phyloP scores from a whole-genome alignment of 2,113 vertebrate species.

The Psilopsiagon aurifrons region DNA sequence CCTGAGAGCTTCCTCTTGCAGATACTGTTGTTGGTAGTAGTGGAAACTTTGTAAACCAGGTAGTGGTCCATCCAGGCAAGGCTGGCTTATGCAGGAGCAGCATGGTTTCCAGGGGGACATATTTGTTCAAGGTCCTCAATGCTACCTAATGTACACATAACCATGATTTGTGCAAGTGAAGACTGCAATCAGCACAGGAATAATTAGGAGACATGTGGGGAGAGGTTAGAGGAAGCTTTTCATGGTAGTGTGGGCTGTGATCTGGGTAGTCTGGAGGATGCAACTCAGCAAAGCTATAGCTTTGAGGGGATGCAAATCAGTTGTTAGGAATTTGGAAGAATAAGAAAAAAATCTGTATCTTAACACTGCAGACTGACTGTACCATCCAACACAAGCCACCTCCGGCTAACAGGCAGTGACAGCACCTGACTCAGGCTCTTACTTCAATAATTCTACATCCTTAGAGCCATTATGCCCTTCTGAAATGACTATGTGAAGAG shows the following conservation, averaged over 20 bases:
- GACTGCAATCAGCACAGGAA: not conserved
- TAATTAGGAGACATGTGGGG: not conserved
- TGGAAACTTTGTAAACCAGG: not conserved
- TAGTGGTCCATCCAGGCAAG: not conserved
- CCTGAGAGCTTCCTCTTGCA: not conserved
- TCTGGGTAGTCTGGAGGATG: not conserved
- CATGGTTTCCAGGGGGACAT: not conserved
- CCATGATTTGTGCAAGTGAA: not conserved
- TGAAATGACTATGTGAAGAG: not conserved
- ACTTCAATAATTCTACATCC: not conserved
- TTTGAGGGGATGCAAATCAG: not conserved
- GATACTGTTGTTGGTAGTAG: not conserved
- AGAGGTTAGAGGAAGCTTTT: not conserved
- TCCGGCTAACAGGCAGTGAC: not conserved
- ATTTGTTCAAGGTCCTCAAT: not conserved
- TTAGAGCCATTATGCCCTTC: not conserved
- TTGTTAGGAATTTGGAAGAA: not conserved
- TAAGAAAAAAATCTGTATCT: not conserved
- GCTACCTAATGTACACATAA: not conserved
- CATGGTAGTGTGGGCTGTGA: not conserved
- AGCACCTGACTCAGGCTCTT: conserved; percentile 13
- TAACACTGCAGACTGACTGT: not conserved
- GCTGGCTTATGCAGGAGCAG: not conserved
- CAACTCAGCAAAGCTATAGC: not conserved
- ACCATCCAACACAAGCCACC: not conserved